Conservation (phyloP, 2,888 invertebrate genomes). For the Cephus pulcher region DNA sequence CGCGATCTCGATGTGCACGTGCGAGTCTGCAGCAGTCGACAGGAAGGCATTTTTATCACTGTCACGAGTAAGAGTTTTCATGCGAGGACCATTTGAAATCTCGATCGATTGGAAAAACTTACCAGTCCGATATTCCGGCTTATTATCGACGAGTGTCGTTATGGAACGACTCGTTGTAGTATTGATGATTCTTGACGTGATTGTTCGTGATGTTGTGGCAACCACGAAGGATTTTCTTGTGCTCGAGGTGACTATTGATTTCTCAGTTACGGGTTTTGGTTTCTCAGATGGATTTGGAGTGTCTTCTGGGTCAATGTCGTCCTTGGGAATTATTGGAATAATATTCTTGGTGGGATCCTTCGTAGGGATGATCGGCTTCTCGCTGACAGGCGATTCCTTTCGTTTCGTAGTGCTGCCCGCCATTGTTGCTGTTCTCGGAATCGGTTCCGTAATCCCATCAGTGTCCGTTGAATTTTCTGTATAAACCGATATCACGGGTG, state of each 20-base stretch:
- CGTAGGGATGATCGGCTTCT: conserved; percentile 5
- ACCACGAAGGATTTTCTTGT: no score
- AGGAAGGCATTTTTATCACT: conserved; percentile 2
- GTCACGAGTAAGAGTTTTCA: no score
- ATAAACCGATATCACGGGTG: neutral
- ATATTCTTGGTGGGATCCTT: conserved; percentile 15
- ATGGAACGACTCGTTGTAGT: no score
- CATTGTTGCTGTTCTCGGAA: neutral
- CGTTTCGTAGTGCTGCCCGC: neutral
- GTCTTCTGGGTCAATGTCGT: conserved; percentile 47
- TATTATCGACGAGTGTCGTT: no score
- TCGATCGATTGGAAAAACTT: no score
- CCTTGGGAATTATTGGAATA: conserved; percentile 45
- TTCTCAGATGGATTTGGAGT: conserved; percentile 6
- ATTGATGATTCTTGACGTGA: no score
- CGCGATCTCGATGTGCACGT: conserved; percentile 25
- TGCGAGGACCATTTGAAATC: no score
- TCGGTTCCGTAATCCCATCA: conserved; percentile 8
- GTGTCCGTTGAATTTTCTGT: conserved; percentile 1
- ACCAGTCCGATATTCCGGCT: no score
- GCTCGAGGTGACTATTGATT: no score
- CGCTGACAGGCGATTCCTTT: neutral
- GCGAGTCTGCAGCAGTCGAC: conserved; percentile 21
- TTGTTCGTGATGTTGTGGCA: no score
- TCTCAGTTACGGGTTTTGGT: neutral